Base-by-base conservation (phyloP, 2,888 invertebrate species). In the Heliconius ismenius region DNA sequence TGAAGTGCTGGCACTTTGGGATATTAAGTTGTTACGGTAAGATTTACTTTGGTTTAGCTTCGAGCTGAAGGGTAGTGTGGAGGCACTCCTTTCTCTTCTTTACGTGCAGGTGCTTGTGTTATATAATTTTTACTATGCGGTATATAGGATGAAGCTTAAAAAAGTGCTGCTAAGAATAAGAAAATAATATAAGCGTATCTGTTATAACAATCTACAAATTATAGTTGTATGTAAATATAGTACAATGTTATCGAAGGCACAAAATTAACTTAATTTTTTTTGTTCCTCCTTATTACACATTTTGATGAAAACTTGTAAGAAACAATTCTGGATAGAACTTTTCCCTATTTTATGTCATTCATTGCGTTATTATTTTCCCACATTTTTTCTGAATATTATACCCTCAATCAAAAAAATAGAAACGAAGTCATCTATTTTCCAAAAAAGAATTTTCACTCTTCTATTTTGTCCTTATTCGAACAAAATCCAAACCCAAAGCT, bases 1-100 rank as follows among this genome's bases (percentile, higher is more conserved):
- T 0, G 95, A 96, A 85, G 95, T 98, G 58, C 93, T 96, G 74
- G 96, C 96, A 1, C 93, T 95, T 80, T 97, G 97, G 94, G 92
- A 94, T 82, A 90, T 94, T 82, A 93, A 93, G 79, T 81, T 94
- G 54, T 84, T 94, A 75, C 92, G 94, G 94, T 94, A 79, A 76
- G 67, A 70, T 49, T 63, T 24, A 24, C 3, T 21, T 28, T 26
- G 39, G 26, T 11, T n/a, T n/a, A n/a, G 10, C 49, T 21, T 49
- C 0, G 7, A 21, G 49, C 2, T 49, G 2, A 18, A 58, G n/a
- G 9, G n/a, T 58, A 10, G 11, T 58, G 58, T n/a, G 3, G n/a
- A n/a, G 6, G n/a, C 21, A 54, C 54, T 58, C 58, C 3, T n/a
- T 58, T 58, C 3, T n/a, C 3, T 58, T 10, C 11, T n/a, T n/a